phyloP scores from a whole-genome alignment of 2,113 vertebrate species.

The Dasyurus viverrinus region DNA sequence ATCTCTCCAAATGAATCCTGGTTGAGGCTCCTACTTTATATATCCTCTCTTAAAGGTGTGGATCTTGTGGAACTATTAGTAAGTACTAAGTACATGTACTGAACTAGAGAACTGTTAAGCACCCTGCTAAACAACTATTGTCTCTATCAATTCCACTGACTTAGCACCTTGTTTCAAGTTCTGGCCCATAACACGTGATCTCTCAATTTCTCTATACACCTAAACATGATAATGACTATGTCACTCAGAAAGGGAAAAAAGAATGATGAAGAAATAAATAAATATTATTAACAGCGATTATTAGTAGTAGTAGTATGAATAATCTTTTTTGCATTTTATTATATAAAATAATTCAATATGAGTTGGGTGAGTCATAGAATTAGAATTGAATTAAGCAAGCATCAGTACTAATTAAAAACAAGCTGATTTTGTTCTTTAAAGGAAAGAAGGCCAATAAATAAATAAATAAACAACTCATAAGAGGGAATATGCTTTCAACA shows the following conservation, averaged over 20 bases:
- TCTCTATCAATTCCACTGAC: too few relatives aligned
- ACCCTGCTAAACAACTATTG: too few relatives aligned
- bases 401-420: not conserved
- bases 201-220: not conserved
- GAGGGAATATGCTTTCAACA: not conserved
- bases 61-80: too few relatives aligned
- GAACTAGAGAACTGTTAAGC: too few relatives aligned
- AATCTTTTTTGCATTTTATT: not conserved
- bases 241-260: not conserved
- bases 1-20: too few relatives aligned
- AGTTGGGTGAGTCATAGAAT: slow-evolving; percentile 1
- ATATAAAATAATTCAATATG: not conserved
- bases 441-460: not conserved
- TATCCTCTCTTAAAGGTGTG: too few relatives aligned
- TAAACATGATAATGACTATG: not conserved
- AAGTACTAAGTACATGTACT: too few relatives aligned
- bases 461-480: not conserved
- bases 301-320: not conserved
- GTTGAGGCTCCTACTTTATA: too few relatives aligned
- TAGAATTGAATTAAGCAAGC: slow-evolving; percentile 16
- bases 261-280: not conserved
- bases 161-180: too few relatives aligned
- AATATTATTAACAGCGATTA: too few relatives aligned
- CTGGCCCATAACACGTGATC: not conserved
- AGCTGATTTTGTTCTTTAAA: not conserved